Evolutionary conservation across 2,888 invertebrate genomes (phyloP).

Genomic region (Drosophila histrio): DNA sequence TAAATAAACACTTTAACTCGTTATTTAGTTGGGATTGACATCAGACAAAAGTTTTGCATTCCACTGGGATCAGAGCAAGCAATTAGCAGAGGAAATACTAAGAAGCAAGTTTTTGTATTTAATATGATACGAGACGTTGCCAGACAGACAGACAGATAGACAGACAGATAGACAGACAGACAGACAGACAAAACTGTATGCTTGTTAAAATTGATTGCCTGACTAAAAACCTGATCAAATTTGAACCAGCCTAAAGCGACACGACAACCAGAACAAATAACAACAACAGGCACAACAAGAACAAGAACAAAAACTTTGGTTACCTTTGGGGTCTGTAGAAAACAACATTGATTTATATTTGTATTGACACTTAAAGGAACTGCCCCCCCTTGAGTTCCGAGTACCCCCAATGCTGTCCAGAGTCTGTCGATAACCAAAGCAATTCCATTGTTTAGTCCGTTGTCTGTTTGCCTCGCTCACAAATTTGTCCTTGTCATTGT

Average conservation of each 20-base stretch:
- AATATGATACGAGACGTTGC: no score
- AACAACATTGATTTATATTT: conserved; percentile 73
- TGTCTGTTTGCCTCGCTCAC: conserved; percentile 49
- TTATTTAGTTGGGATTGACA: no score
- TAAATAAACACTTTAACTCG: no score
- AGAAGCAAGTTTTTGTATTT: conserved; percentile 13
- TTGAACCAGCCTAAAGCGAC: conserved; percentile 13
- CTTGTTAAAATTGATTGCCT: conserved; percentile 74
- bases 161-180: no score
- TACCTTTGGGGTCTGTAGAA: conserved; percentile 48
- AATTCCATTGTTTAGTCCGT: conserved; percentile 14
- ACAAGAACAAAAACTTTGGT: conserved; percentile 21
- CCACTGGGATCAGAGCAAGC: no score
- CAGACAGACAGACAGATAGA: no score
- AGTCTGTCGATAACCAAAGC: conserved; percentile 25
- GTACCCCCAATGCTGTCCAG: background rate
- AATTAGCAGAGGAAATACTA: conserved; percentile 29
- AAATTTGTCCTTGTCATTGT: conserved; percentile 75
- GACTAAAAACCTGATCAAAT: conserved; percentile 31
- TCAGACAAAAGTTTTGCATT: no score
- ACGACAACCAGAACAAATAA: background rate
- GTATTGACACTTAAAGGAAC: conserved; percentile 68
- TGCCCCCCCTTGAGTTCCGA: background rate
- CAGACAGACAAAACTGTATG: conserved; percentile 26
- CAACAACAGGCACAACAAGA: conserved; percentile 10